A percentile compares a stretch with the other conserved stretches of the same genome.
Evolutionary conservation across 2,888 invertebrate genomes (phyloP).

Genomic region (Thera britannica): DNA sequence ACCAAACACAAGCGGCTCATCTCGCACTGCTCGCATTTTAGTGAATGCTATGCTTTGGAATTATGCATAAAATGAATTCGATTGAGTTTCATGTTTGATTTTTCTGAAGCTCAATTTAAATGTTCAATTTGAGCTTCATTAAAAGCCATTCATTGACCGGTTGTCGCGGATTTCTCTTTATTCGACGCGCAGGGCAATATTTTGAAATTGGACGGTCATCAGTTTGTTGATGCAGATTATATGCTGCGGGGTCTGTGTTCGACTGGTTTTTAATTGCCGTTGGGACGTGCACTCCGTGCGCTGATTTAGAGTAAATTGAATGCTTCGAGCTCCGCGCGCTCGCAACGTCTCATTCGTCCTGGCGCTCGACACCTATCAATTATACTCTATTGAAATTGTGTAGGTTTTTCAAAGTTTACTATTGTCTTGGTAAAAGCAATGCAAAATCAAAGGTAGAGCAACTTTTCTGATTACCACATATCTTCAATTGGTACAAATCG

Average conservation of each 20-base stretch:
- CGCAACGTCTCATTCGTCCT: conserved; percentile 64
- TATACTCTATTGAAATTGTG: conserved; percentile 59
- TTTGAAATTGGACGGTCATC: conserved; percentile 58
- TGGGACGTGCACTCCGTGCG: conserved; percentile 54
- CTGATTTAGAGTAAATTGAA: conserved; percentile 78
- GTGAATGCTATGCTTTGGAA: conserved; percentile 11
- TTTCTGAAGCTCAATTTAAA: conserved; percentile 43
- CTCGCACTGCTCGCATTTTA: conserved; percentile 19
- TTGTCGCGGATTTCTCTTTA: conserved; percentile 47
- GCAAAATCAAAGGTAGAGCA: not conserved
- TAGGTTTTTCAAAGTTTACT: conserved; percentile 52
- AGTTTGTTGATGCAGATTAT: conserved; percentile 67
- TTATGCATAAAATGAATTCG: conserved; percentile 28
- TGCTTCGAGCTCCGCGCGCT: conserved; percentile 60
- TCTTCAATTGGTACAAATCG: not conserved
- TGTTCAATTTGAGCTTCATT: conserved; percentile 38
- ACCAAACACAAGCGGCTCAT: conserved; percentile 37
- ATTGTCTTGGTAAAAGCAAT: conserved; percentile 4
- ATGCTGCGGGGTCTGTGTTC: conserved; percentile 60
- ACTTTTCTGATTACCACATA: not conserved
- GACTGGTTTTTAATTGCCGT: conserved; percentile 71
- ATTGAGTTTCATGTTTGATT: conserved; percentile 35
- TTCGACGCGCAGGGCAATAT: conserved; percentile 47
- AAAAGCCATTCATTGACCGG: conserved; percentile 45
- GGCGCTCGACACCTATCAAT: conserved; percentile 64